phyloP scores from a whole-genome alignment of 30 jellyfish, hydroid and myxozoan species.

The Cassiopea xamachana region DNA sequence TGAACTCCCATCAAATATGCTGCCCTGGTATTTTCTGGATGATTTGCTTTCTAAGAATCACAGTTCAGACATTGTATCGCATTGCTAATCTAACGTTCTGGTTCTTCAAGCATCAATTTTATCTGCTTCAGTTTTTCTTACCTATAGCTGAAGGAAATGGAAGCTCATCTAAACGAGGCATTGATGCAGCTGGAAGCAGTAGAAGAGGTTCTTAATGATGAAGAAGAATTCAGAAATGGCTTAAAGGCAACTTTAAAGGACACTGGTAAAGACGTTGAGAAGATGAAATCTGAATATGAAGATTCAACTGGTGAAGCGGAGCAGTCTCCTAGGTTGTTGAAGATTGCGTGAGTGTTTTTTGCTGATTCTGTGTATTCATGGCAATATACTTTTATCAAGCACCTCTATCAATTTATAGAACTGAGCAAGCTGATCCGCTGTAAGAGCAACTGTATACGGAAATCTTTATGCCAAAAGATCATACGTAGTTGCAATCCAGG shows the following conservation, averaged over 20 bases:
- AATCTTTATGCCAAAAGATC: too few species aligned
- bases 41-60: too few species aligned
- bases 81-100: too few species aligned
- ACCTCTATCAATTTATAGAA: too few species aligned
- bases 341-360: constrained; percentile 1
- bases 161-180: constrained; percentile 64
- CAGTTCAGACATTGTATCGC: too few species aligned
- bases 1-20: too few species aligned
- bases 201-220: constrained; percentile 63
- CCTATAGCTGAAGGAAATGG: constrained; percentile 56
- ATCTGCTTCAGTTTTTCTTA: not conserved
- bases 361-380: not conserved
- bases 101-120: not conserved
- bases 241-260: constrained; percentile 47
- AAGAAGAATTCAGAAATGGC: constrained; percentile 61
- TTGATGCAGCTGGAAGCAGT: constrained; percentile 68
- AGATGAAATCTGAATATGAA: constrained; percentile 46
- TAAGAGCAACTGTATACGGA: too few species aligned
- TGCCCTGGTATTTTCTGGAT: too few species aligned
- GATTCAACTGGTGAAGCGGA: constrained; percentile 51
- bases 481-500: too few species aligned
- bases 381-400: too few species aligned
- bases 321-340: constrained; percentile 46
- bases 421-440: too few species aligned
- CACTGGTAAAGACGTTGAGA: constrained; percentile 58